Conservation (phyloP, 2,113 vertebrate genomes). For the Erpornis zantholeuca region DNA sequence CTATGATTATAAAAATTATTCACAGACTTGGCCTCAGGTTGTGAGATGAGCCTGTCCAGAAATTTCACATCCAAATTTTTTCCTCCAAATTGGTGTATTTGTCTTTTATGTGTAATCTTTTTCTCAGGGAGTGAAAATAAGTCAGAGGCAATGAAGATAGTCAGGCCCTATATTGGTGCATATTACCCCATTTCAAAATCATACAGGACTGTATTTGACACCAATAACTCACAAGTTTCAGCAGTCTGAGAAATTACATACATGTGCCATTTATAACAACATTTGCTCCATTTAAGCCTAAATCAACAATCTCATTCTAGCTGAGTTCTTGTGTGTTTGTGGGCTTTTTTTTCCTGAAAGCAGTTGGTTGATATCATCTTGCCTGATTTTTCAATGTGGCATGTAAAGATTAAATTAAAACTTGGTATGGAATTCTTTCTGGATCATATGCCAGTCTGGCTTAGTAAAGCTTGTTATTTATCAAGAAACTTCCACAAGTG, state of each 20-base stretch:
- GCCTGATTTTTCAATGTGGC: not conserved
- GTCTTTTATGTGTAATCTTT: not conserved
- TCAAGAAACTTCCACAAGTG: not conserved
- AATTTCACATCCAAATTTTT: not conserved
- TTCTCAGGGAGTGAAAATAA: not conserved
- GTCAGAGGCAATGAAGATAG: not conserved
- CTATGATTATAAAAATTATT: not conserved
- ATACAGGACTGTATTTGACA: not conserved
- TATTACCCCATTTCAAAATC: not conserved
- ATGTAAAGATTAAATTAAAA: conserved; percentile 15
- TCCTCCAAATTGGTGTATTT: not conserved
- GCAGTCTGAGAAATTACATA: not conserved
- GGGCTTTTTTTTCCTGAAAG: not conserved
- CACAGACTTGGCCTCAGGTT: not conserved
- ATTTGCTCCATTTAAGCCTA: not conserved
- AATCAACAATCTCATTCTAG: not conserved
- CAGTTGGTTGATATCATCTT: not conserved
- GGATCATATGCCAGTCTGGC: not conserved
- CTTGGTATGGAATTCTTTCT: not conserved
- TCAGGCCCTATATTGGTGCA: not conserved
- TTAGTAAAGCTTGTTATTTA: not conserved
- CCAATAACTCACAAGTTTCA: not conserved
- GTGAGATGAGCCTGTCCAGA: not conserved
- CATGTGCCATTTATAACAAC: not conserved
- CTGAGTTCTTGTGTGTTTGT: not conserved